Evolutionary conservation across 2,113 vertebrate genomes (phyloP).

Genomic region (Pterophyllum scalare): DNA sequence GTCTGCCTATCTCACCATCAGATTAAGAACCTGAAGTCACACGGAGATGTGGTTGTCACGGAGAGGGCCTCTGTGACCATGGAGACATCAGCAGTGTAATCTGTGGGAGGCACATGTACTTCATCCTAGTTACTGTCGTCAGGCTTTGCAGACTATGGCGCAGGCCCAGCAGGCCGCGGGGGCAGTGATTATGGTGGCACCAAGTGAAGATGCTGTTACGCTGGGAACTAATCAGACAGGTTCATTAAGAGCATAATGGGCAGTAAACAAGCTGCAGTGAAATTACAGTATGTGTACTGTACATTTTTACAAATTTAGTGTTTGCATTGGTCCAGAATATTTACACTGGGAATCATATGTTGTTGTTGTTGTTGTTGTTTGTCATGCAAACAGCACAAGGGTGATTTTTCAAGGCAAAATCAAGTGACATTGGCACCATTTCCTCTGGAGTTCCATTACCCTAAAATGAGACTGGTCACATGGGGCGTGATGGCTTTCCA

Average conservation of each 20-base stretch:
- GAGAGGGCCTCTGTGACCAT: constrained; percentile 62
- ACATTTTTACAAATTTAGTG: constrained; percentile 69
- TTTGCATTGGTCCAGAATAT: constrained; percentile 69
- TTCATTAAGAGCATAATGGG: constrained; percentile 43
- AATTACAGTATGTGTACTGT: not conserved
- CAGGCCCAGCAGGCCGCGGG: constrained; percentile 64
- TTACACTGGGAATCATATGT: constrained; percentile 75
- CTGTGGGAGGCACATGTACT: constrained; percentile 69
- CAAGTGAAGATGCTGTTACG: constrained; percentile 60
- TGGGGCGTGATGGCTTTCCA: constrained; percentile 60
- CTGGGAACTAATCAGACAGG: constrained; percentile 52
- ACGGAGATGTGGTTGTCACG: constrained; percentile 56
- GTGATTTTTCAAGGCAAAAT: constrained; percentile 71
- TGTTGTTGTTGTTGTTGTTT: constrained; percentile 68
- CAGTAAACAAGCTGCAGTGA: constrained; percentile 2
- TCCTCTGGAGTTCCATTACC: constrained; percentile 68
- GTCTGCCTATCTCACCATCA: constrained; percentile 31
- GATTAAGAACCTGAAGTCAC: constrained; percentile 53
- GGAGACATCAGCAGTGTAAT: constrained; percentile 66
- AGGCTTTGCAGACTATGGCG: constrained; percentile 71
- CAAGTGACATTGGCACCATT: constrained; percentile 70
- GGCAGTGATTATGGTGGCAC: constrained; percentile 63
- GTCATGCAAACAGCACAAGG: constrained; percentile 72
- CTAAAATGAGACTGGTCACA: constrained; percentile 77
- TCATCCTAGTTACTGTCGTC: constrained; percentile 63